phyloP scores from a whole-genome alignment of 2,113 vertebrate species.

The Proteles cristata region DNA sequence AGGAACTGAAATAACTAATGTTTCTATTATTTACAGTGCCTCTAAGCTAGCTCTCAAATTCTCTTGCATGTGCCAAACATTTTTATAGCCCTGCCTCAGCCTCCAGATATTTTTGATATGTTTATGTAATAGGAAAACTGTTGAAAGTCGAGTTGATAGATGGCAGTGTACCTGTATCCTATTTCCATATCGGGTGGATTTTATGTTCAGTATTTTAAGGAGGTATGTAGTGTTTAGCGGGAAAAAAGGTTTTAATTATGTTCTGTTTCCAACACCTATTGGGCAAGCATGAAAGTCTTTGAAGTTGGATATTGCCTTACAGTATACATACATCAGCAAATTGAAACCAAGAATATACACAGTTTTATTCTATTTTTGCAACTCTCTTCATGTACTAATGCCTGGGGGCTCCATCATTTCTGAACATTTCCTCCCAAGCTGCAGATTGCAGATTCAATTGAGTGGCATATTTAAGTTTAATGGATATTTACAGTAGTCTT shows the following conservation, averaged over 20 bases:
- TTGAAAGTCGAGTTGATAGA: background rate
- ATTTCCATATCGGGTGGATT: background rate
- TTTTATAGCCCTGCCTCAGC: constrained; percentile 27
- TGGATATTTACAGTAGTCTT: constrained; percentile 32
- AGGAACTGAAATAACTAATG: background rate
- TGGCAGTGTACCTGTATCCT: background rate
- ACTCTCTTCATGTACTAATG: constrained; percentile 30
- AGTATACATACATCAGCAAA: constrained; percentile 2
- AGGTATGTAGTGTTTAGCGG: background rate
- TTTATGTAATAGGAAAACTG: constrained; percentile 46
- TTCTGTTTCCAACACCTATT: background rate
- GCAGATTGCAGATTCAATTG: constrained; percentile 24
- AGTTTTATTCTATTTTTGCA: constrained; percentile 35
- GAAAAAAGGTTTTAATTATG: constrained; percentile 38
- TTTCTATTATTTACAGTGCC: background rate
- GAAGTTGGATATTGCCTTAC: background rate
- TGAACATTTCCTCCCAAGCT: constrained; percentile 59
- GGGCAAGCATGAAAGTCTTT: constrained; percentile 20
- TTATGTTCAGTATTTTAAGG: constrained; percentile 30
- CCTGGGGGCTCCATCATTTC: constrained; percentile 18
- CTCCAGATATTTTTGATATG: constrained; percentile 33
- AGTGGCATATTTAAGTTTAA: constrained; percentile 46
- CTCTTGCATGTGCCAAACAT: constrained; percentile 12
- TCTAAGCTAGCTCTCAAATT: constrained; percentile 39
- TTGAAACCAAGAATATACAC: background rate